phyloP scores from a whole-genome alignment of 2,797 vertebrate genomes.

The Gymnodraco acuticeps region DNA sequence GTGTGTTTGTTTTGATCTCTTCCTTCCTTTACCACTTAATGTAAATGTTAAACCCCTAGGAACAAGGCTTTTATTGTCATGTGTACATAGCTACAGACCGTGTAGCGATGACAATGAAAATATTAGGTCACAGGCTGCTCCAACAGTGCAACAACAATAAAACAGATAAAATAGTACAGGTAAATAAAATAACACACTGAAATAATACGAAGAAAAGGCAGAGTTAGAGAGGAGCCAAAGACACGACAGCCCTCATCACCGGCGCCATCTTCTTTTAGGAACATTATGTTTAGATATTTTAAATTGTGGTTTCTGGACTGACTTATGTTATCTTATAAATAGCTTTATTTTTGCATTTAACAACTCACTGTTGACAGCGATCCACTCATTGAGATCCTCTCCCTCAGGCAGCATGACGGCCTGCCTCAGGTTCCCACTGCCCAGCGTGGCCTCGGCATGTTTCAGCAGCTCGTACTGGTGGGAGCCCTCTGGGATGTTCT shows the following conservation, averaged over 20 bases:
- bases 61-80: not conserved
- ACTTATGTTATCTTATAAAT: slow-evolving; percentile 6
- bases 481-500: slow-evolving; percentile 96
- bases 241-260: too few species aligned
- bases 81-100: too few species aligned
- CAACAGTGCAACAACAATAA: too few species aligned
- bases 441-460: slow-evolving; percentile 94
- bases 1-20: not conserved
- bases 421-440: slow-evolving; percentile 95
- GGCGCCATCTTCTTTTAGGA: too few species aligned
- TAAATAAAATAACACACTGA: too few species aligned
- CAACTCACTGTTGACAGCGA: slow-evolving; percentile 96
- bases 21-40: not conserved
- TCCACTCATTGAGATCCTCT: slow-evolving; percentile 98
- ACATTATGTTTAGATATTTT: slow-evolving; percentile 2
- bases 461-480: slow-evolving; percentile 97
- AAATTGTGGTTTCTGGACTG: slow-evolving; percentile 2
- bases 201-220: too few species aligned
- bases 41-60: not conserved
- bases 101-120: too few species aligned
- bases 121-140: too few species aligned
- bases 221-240: too few species aligned
- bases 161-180: too few species aligned
- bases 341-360: not conserved
- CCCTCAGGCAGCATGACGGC: slow-evolving; percentile 96